phyloP scores from a whole-genome alignment of 2,797 vertebrate genomes.

The Cossypha caffra region DNA sequence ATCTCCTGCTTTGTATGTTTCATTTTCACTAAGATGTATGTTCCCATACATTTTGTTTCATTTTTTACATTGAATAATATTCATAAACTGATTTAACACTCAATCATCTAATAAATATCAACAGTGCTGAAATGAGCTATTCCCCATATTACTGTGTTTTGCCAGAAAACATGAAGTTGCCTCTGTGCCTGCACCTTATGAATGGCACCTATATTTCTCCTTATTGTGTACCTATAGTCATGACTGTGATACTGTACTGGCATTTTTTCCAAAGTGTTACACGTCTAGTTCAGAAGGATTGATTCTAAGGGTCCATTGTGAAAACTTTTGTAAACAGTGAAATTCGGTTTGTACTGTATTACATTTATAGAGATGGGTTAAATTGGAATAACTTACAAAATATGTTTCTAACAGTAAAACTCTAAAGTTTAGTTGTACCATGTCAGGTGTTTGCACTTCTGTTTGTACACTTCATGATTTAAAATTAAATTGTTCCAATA shows the following conservation, averaged over 20 bases:
- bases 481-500: conserved; percentile 42
- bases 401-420: conserved; percentile 58
- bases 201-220: conserved; percentile 46
- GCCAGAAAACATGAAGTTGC: conserved; percentile 18
- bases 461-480: conserved; percentile 72
- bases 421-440: conserved; percentile 64
- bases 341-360: conserved; percentile 67
- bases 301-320: conserved; percentile 57
- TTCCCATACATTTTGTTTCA: conserved; percentile 49
- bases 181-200: conserved; percentile 34
- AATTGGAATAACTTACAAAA: conserved; percentile 64
- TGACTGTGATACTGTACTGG: conserved; percentile 56
- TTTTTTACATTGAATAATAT: conserved; percentile 50
- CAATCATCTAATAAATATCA: conserved; percentile 32
- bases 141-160: conserved; percentile 30
- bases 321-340: conserved; percentile 59
- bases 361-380: conserved; percentile 52
- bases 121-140: conserved; percentile 8
- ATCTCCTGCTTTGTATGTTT: conserved; percentile 60
- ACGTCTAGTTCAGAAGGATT: conserved; percentile 35
- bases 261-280: conserved; percentile 52
- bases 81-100: conserved; percentile 27
- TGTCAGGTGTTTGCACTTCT: conserved; percentile 70
- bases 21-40: conserved; percentile 53
- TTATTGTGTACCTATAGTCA: conserved; percentile 50